phyloP scores from a whole-genome alignment of 1,140 invertebrate genomes.

The Eurosta solidaginis region DNA sequence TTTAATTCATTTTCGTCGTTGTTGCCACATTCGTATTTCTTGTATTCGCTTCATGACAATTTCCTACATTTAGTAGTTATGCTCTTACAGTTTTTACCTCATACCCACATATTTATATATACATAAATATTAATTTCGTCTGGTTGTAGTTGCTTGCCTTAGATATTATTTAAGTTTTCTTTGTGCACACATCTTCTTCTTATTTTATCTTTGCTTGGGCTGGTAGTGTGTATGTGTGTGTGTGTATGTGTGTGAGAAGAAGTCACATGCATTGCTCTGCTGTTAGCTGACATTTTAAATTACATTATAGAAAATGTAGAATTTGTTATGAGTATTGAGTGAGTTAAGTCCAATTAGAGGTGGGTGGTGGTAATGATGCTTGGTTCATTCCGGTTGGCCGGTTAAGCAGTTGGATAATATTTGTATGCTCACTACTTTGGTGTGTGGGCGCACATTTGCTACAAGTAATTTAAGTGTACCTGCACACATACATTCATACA shows the following conservation, averaged over 20 bases:
- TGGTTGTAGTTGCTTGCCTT: neutral
- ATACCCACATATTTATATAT: neutral
- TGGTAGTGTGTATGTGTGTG: neutral
- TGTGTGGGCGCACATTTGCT: no score
- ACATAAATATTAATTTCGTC: neutral
- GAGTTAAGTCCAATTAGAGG: neutral
- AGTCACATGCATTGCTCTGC: neutral
- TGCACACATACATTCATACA: no score
- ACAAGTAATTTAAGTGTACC: neutral
- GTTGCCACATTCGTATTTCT: neutral
- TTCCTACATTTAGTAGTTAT: slow-evolving; percentile 7
- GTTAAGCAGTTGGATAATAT: neutral
- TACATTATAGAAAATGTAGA: slow-evolving; percentile 30
- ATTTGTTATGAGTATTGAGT: slow-evolving; percentile 30
- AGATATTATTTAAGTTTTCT: neutral
- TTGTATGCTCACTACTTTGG: neutral
- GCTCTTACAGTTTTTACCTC: neutral
- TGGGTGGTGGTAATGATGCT: neutral
- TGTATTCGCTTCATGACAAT: neutral
- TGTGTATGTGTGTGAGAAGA: neutral
- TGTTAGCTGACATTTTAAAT: slow-evolving; percentile 2
- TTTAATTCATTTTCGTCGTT: slow-evolving; percentile 21
- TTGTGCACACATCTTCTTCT: neutral
- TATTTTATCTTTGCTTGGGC: neutral
- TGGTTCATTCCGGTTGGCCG: neutral